Evolutionary conservation across 2,797 vertebrate species (phyloP).

Genomic region (Microcaecilia unicolor): DNA sequence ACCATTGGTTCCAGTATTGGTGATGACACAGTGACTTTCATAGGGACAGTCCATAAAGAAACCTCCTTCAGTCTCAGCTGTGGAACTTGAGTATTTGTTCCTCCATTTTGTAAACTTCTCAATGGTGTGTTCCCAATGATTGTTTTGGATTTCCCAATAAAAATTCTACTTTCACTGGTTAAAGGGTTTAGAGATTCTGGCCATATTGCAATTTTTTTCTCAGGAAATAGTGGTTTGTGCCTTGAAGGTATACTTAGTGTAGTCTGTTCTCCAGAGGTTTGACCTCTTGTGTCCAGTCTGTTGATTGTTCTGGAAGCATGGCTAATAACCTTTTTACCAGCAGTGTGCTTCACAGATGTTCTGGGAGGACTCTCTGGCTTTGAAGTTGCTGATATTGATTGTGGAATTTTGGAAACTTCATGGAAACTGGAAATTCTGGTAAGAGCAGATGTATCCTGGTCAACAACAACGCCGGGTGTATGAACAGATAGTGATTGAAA

Average conservation of each 20-base stretch:
- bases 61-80: conserved; percentile 9
- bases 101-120: neutral
- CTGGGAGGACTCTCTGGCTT: conserved; percentile 7
- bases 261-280: neutral
- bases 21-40: conserved; percentile 13
- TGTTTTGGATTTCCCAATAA: neutral
- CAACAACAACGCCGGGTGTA: neutral
- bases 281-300: neutral
- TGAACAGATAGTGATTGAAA: conserved; percentile 4
- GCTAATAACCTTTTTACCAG: neutral
- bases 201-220: conserved; percentile 9
- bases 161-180: neutral
- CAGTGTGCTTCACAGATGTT: conserved; percentile 2
- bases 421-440: neutral
- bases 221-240: neutral
- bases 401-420: neutral
- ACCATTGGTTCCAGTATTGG: conserved; percentile 17
- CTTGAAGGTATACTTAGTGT: neutral
- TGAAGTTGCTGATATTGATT: conserved; percentile 1
- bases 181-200: neutral
- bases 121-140: conserved; percentile 1
- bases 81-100: conserved; percentile 5
- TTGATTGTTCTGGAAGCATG: neutral
- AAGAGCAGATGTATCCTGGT: conserved; percentile 1
- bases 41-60: conserved; percentile 8